Conservation (phyloP, 2,113 vertebrate genomes). For the Chionomys nivalis region DNA sequence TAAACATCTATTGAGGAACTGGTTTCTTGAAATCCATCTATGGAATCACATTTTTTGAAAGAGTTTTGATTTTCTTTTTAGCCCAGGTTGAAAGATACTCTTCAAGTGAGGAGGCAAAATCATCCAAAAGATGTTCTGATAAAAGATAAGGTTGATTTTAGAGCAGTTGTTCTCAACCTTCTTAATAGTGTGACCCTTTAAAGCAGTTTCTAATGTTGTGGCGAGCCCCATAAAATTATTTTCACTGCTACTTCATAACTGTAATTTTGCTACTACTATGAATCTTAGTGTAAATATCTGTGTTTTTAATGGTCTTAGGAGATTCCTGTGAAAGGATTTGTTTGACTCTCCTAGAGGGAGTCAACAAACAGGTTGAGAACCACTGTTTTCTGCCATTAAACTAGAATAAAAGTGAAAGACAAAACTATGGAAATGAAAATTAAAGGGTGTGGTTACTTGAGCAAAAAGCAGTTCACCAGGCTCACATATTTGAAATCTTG, state of each 20-base stretch:
- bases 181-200: not conserved
- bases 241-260: not conserved
- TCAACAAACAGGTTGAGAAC: not conserved
- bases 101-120: not conserved
- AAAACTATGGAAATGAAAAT: not conserved
- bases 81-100: constrained; percentile 6
- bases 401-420: not conserved
- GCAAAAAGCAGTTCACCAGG: not conserved
- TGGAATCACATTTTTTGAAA: not conserved
- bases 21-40: not conserved
- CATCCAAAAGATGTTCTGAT: not conserved
- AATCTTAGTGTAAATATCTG: not conserved
- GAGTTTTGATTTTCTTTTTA: not conserved
- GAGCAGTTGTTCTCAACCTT: not conserved
- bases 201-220: not conserved
- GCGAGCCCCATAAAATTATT: not conserved
- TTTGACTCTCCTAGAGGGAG: not conserved
- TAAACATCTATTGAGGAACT: not conserved
- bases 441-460: not conserved
- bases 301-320: not conserved
- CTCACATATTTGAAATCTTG: not conserved
- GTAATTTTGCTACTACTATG: not conserved
- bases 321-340: not conserved
- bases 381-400: not conserved
- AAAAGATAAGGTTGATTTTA: not conserved